A percentile compares a stretch with the other conserved stretches of the same genome.
Conservation (phyloP, 2,113 vertebrate genomes). For the Grus americana region DNA sequence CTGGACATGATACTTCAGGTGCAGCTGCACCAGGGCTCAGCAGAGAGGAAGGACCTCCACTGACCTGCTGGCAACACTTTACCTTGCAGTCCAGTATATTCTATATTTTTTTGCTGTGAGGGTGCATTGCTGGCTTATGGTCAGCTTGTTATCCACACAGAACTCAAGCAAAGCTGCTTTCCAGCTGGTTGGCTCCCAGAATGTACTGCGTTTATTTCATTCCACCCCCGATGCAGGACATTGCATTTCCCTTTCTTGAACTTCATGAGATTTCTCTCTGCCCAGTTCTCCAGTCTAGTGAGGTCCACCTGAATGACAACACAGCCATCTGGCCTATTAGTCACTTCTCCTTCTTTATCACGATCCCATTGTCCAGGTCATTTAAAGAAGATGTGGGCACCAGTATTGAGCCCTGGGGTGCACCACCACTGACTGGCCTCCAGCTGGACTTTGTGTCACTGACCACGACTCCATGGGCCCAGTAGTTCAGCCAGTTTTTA, state of each 20-base stretch:
- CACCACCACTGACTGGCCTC: background rate
- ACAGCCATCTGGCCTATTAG: background rate
- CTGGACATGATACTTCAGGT: background rate
- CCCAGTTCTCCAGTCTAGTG: background rate
- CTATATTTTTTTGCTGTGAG: fast-evolving
- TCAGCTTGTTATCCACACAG: background rate
- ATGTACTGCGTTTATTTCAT: background rate
- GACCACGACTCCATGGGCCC: background rate
- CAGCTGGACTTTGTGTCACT: background rate
- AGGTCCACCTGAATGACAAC: background rate
- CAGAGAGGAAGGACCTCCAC: background rate
- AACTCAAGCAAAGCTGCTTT: background rate
- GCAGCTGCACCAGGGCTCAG: background rate
- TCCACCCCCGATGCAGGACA: background rate
- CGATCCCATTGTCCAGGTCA: background rate
- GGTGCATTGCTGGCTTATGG: background rate
- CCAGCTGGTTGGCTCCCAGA: background rate
- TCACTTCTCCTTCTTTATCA: background rate
- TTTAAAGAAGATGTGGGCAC: background rate
- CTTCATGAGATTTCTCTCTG: background rate
- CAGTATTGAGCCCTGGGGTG: background rate
- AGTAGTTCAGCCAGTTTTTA: background rate
- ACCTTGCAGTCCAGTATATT: background rate
- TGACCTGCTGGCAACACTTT: background rate
- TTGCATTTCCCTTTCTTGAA: background rate